Conservation (phyloP, 2,113 vertebrate species). For the Columba janthina region DNA sequence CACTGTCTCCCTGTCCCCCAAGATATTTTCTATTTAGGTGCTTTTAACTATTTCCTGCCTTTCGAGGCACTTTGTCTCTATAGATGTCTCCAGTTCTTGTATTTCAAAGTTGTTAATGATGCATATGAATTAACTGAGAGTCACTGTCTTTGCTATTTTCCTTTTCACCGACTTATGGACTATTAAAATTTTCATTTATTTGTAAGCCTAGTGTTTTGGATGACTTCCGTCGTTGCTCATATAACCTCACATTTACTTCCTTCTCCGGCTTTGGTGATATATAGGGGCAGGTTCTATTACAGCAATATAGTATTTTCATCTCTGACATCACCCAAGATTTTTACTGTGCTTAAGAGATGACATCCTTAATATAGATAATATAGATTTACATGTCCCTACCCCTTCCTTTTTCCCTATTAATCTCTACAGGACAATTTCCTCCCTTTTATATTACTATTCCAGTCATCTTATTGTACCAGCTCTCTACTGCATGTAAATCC, state of each 20-base stretch:
- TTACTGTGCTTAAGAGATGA: not conserved
- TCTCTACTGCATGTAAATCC: not conserved
- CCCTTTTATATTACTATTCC: not conserved
- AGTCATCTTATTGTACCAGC: not conserved
- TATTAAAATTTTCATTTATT: not conserved
- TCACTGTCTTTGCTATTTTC: not conserved
- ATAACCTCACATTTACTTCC: not conserved
- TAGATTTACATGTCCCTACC: not conserved
- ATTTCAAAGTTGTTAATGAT: rapidly evolving
- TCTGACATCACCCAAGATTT: not conserved
- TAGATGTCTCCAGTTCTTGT: not conserved
- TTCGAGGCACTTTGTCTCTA: not conserved
- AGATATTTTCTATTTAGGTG: not conserved
- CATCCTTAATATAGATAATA: not conserved
- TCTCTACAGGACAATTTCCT: not conserved
- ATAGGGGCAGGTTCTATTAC: not conserved
- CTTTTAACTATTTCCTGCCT: not conserved
- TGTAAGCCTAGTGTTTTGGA: not conserved
- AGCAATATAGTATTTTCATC: not conserved
- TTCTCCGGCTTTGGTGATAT: not conserved
- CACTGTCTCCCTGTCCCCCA: not conserved
- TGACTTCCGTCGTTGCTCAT: not conserved
- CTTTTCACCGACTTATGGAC: not conserved
- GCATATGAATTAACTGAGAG: not conserved
- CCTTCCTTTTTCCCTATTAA: not conserved